Percentiles rank a stretch among this genome's conserved stretches.
phyloP scores from a whole-genome alignment of 2,797 vertebrate species.

The Pogonophryne albipinna region DNA sequence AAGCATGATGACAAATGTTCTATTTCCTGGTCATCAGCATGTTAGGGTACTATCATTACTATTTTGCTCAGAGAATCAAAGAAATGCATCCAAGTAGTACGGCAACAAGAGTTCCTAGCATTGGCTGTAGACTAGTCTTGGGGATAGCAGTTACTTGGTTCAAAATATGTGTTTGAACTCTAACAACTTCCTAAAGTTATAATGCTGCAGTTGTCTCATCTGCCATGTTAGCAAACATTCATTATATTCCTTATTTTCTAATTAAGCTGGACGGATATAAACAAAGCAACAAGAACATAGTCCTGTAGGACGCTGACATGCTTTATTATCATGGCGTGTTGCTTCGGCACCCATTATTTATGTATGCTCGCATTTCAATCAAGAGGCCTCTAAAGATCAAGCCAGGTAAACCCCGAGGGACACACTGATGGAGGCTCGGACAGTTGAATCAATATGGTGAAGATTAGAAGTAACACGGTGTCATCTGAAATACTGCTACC shows the following conservation, averaged over 20 bases:
- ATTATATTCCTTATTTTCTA: neutral
- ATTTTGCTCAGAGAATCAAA: too few species aligned
- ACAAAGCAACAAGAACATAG: too few species aligned
- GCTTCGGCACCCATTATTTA: constrained; percentile 53
- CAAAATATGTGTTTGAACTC: neutral
- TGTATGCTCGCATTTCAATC: constrained; percentile 55
- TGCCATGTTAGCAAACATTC: neutral
- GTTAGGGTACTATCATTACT: neutral
- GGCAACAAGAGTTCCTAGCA: too few species aligned
- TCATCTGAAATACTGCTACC: constrained; percentile 46
- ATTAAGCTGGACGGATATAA: neutral
- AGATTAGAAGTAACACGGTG: constrained; percentile 37
- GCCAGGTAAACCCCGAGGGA: constrained; percentile 63
- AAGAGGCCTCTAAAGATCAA: constrained; percentile 30
- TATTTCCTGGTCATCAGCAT: neutral
- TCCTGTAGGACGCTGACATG: constrained; percentile 1
- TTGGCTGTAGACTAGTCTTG: too few species aligned
- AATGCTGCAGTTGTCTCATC: too few species aligned
- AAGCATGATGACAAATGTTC: too few species aligned
- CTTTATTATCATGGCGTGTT: constrained; percentile 32
- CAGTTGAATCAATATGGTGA: constrained; percentile 68
- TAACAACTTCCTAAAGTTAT: too few species aligned
- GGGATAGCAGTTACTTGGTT: neutral
- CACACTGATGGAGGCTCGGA: constrained; percentile 49
- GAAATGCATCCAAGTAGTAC: too few species aligned